Evolutionary conservation across 2,797 vertebrate genomes (phyloP).

Genomic region (Nothura maculosa): DNA sequence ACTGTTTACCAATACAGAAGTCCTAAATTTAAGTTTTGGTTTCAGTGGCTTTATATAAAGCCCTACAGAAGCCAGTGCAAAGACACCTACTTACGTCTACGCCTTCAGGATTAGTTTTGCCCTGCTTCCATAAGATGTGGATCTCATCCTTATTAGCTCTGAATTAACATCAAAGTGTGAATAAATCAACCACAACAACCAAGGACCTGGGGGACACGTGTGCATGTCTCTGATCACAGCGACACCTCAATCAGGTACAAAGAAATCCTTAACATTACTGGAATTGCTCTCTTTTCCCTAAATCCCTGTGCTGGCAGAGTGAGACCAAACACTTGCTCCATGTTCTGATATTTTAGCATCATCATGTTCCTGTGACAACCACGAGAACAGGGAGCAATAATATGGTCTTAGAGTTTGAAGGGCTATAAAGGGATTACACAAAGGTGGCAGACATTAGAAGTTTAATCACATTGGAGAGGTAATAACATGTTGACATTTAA

Average conservation of each 20-base stretch:
- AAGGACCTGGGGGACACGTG: neutral
- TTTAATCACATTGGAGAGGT: neutral
- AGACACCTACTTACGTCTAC: neutral
- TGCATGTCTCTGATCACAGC: neutral
- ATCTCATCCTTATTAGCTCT: neutral
- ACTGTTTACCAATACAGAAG: neutral
- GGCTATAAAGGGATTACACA: neutral
- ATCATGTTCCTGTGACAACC: neutral
- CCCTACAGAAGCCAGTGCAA: fast-evolving
- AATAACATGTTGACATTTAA: neutral
- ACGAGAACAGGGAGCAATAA: neutral
- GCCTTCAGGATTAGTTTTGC: neutral
- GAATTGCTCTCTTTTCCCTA: neutral
- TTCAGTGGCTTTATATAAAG: neutral
- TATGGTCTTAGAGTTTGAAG: neutral
- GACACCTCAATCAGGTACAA: neutral
- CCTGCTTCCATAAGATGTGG: neutral
- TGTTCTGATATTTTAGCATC: neutral
- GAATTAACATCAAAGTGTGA: neutral
- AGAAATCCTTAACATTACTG: neutral
- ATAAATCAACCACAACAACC: neutral
- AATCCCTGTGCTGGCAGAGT: fast-evolving
- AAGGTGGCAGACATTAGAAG: neutral
- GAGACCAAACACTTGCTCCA: neutral
- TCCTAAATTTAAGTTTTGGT: neutral